These are phyloP conservation scores for Cosmopolites sordidus DNA, from an alignment of 2,888 invertebrate genomes.

Conservation along the genomic window DNA sequence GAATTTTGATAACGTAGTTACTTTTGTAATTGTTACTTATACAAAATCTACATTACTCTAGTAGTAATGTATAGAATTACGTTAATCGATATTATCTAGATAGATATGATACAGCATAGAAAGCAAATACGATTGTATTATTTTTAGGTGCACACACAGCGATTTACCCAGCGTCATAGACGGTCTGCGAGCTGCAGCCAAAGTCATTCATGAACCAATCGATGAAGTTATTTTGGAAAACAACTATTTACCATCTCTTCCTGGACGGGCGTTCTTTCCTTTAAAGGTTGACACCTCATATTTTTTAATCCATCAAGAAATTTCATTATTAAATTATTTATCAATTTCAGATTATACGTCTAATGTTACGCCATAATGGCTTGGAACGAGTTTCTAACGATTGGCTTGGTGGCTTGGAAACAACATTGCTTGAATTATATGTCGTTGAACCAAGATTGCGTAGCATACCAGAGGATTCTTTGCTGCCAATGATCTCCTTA, in stretches of 20 bases:
- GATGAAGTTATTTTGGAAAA: slow-evolving; percentile 86
- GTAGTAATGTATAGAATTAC: no score
- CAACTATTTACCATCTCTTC: slow-evolving; percentile 79
- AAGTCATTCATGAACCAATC: slow-evolving; percentile 64
- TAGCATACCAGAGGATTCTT: slow-evolving; percentile 73
- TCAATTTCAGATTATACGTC: slow-evolving; percentile 55
- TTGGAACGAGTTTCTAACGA: slow-evolving; percentile 75
- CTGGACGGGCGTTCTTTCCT: slow-evolving; percentile 74
- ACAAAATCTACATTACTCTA: not conserved
- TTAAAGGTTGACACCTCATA: no score
- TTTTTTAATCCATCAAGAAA: no score
- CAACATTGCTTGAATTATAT: slow-evolving; percentile 74
- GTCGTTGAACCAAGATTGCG: slow-evolving; percentile 79
- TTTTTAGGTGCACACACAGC: slow-evolving; percentile 87
- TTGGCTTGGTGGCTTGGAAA: slow-evolving; percentile 76
- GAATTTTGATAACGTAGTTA: no score
- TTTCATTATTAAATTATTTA: not conserved
- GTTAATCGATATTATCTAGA: not conserved
- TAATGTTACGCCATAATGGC: slow-evolving; percentile 81
- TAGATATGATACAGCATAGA: not conserved
- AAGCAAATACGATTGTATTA: no score
- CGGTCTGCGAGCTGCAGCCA: slow-evolving; percentile 66
- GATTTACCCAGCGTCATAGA: slow-evolving; percentile 72
- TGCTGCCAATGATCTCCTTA: slow-evolving; percentile 67
- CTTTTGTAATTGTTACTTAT: not conserved